Conservation (phyloP, 2,113 vertebrate species). For the Alaudala cheleensis region DNA sequence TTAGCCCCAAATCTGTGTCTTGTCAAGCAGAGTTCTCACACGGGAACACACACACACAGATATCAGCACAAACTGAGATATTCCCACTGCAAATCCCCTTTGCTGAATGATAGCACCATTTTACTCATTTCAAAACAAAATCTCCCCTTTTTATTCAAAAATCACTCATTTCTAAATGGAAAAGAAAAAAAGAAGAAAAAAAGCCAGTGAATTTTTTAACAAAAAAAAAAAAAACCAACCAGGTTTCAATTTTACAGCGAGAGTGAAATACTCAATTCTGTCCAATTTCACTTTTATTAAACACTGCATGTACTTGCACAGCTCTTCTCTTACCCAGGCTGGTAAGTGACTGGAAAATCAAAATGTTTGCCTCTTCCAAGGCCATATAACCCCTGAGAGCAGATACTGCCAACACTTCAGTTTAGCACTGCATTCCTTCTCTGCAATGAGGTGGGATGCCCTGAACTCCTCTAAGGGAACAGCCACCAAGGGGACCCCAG, state of each 20-base stretch:
- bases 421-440: not conserved
- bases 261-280: not conserved
- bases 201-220: not conserved
- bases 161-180: slow-evolving; percentile 33
- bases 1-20: not conserved
- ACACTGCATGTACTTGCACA: not conserved
- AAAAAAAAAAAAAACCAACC: not conserved
- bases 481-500: not conserved
- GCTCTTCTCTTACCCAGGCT: not conserved
- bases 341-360: not conserved
- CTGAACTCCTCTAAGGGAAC: not conserved
- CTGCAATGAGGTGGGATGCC: not conserved
- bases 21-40: not conserved
- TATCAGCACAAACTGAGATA: not conserved
- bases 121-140: slow-evolving; percentile 23
- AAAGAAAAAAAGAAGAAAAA: not conserved
- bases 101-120: not conserved
- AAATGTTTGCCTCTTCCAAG: not conserved
- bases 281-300: slow-evolving; percentile 40
- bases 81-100: slow-evolving; percentile 28
- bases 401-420: not conserved
- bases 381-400: not conserved
- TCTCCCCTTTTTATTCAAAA: not conserved
- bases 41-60: rapidly evolving
- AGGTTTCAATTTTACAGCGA: slow-evolving; percentile 31